These are phyloP conservation scores for Cnemophilus loriae DNA, from an alignment of 2,113 vertebrate species.

Conservation along the genomic window DNA sequence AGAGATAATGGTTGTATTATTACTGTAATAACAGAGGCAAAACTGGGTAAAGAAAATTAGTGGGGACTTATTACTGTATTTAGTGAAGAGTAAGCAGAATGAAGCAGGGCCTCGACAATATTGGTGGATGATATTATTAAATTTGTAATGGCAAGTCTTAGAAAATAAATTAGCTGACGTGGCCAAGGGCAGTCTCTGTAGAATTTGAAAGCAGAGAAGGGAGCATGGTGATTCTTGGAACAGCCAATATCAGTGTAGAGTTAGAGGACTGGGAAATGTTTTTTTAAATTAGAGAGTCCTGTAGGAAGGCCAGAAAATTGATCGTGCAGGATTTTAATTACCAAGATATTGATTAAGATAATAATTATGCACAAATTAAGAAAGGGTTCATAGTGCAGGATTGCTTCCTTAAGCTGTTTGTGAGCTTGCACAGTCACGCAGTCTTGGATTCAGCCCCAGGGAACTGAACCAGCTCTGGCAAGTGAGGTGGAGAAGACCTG, in stretches of 20 bases:
- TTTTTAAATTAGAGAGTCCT: neutral
- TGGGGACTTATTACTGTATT: neutral
- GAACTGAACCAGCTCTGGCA: neutral
- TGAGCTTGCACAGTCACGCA: neutral
- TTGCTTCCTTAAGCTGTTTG: conserved; percentile 14
- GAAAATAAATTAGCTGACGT: neutral
- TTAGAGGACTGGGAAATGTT: neutral
- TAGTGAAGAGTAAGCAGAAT: conserved; percentile 47
- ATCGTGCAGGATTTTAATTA: conserved; percentile 38
- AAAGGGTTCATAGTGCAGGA: neutral
- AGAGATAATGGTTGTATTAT: neutral
- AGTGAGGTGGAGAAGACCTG: neutral
- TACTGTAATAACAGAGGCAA: neutral
- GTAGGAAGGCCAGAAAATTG: conserved; percentile 22
- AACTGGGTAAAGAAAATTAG: neutral
- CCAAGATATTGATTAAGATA: conserved; percentile 13
- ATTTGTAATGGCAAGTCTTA: conserved; percentile 3
- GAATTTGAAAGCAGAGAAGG: neutral
- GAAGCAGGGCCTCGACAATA: neutral
- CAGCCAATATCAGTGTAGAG: neutral
- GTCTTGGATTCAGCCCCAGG: neutral
- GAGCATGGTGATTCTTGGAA: neutral
- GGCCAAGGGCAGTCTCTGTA: neutral
- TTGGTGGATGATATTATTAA: conserved; percentile 6
- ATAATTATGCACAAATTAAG: conserved; percentile 2